phyloP scores from a whole-genome alignment of 2,113 vertebrate genomes.

The Amphilophus citrinellus region DNA sequence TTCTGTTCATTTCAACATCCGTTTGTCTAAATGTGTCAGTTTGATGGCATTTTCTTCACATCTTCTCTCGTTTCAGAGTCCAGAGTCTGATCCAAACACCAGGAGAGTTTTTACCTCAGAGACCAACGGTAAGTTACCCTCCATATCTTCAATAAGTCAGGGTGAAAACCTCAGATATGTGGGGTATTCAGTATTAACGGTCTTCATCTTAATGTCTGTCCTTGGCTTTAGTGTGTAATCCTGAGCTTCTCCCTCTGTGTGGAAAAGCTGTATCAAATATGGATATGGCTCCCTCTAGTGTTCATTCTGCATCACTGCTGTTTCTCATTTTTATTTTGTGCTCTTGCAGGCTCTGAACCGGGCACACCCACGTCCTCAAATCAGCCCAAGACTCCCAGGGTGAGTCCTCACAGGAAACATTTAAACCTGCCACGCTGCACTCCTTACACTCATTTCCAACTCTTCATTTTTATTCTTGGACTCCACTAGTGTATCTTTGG shows the following conservation, averaged over 20 bases:
- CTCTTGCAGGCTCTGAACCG: slow-evolving; percentile 42
- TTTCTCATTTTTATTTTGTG: not conserved
- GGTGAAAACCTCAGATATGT: not conserved
- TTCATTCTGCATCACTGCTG: not conserved
- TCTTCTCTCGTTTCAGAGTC: slow-evolving; percentile 43
- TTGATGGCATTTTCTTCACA: not conserved
- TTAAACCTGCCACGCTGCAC: not conserved
- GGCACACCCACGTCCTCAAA: slow-evolving; percentile 31
- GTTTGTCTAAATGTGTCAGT: not conserved
- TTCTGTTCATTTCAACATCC: not conserved
- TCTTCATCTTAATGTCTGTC: rapidly evolving
- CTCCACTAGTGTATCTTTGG: too few relatives aligned
- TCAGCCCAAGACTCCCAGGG: slow-evolving; percentile 71
- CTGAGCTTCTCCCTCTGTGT: not conserved
- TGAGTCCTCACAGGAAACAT: slow-evolving; percentile 27
- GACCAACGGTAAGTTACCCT: slow-evolving; percentile 70
- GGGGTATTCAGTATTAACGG: too few relatives aligned
- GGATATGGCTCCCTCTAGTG: slow-evolving; percentile 56
- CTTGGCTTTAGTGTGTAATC: not conserved
- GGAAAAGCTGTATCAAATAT: not conserved
- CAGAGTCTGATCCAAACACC: slow-evolving; percentile 63
- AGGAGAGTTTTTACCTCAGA: slow-evolving; percentile 68
- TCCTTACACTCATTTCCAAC: not conserved
- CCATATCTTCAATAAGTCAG: not conserved
- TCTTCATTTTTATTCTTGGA: too few relatives aligned